A percentile compares a stretch with the other conserved stretches of the same genome.
phyloP scores from a whole-genome alignment of 2,888 invertebrate species.

The Hylaea fasciaria region DNA sequence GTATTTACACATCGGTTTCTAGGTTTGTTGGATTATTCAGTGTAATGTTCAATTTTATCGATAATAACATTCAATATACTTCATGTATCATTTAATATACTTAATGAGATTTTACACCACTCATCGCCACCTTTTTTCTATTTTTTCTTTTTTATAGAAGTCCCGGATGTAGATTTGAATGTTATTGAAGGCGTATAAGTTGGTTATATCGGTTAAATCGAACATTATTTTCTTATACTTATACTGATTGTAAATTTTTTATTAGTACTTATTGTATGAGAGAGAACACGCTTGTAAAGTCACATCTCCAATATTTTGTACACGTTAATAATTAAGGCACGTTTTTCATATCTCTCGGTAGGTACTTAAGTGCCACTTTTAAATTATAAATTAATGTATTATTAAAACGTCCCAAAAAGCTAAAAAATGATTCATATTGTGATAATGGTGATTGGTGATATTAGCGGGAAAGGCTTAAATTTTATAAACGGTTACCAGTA shows the following conservation, averaged over 20 bases:
- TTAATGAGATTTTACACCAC: no score
- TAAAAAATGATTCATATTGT: conserved; percentile 48
- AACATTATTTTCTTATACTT: neutral
- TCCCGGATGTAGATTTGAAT: neutral
- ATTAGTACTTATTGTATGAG: neutral
- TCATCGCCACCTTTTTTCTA: no score
- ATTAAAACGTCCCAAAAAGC: conserved; percentile 29
- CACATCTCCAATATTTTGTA: conserved; percentile 1
- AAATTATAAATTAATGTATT: conserved; percentile 1
- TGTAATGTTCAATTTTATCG: no score
- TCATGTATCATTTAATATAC: no score
- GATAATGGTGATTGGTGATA: conserved; percentile 71
- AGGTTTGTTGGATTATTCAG: no score
- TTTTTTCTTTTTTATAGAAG: no score
- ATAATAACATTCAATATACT: no score
- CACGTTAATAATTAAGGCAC: conserved; percentile 1
- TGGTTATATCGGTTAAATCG: neutral
- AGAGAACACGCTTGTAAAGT: neutral
- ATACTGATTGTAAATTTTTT: neutral
- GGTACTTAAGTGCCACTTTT: conserved; percentile 14
- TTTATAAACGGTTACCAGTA: conserved; percentile 50
- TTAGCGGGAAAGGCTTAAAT: conserved; percentile 60
- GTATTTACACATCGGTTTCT: no score
- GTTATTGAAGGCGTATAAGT: neutral
- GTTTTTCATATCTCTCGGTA: conserved; percentile 8